phyloP scores from a whole-genome alignment of 2,888 invertebrate genomes.

The Tetranychus piercei region DNA sequence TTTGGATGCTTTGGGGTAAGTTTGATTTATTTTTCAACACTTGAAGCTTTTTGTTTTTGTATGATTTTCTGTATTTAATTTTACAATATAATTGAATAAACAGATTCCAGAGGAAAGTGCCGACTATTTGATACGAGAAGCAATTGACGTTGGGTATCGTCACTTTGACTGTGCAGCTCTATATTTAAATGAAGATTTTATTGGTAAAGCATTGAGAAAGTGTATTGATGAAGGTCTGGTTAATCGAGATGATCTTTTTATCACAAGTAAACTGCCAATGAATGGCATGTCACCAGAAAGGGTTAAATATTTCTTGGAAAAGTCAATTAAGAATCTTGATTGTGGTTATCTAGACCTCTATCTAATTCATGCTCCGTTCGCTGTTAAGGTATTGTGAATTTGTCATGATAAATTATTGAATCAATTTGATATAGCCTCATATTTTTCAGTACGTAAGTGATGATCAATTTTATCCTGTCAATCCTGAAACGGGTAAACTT shows the following conservation, averaged over 20 bases:
- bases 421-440: not conserved
- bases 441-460: not conserved
- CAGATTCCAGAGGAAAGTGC: not conserved
- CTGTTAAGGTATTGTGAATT: constrained; percentile 3
- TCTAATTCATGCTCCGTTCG: constrained; percentile 79
- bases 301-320: constrained; percentile 34
- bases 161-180: constrained; percentile 32
- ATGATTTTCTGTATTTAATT: not conserved
- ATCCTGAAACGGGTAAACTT: constrained; percentile 2
- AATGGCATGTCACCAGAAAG: not conserved
- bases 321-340: constrained; percentile 52
- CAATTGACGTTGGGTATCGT: constrained; percentile 29
- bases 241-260: constrained; percentile 32
- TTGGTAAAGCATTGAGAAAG: constrained; percentile 32
- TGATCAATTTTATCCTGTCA: constrained; percentile 8
- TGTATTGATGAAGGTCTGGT: constrained; percentile 29
- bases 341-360: constrained; percentile 65
- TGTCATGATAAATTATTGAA: not conserved
- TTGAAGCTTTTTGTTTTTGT: not conserved
- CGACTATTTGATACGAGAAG: not conserved
- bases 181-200: constrained; percentile 32
- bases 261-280: constrained; percentile 37
- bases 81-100: not conserved
- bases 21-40: not conserved
- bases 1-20: not conserved